Evolutionary conservation across 2,797 vertebrate species (phyloP), one percentile per base, ranked within the genome.

Genomic region (Syngnathus rostellatus): DNA sequence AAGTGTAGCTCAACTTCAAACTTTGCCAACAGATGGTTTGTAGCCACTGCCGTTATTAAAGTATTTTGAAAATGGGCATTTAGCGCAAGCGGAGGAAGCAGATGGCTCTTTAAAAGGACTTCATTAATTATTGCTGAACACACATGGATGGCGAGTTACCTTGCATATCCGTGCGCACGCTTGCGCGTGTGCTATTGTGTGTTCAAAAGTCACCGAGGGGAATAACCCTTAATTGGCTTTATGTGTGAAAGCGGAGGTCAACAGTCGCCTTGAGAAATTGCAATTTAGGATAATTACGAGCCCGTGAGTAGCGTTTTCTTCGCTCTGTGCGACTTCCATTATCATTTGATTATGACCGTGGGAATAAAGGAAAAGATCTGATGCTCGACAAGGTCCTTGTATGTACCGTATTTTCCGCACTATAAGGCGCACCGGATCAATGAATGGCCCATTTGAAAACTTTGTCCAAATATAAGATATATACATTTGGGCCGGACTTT

Each of bases 41-140:
- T 86, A 87, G 83, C 84, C 54, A 81, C 71, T 77, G 76, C 78
- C 71, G 71, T 84, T 88, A 81, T 89, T 90, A 90, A 89, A 92
- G 86, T 88, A 88, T 90, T 90, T 91, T 90, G 90, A 51, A 91
- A 91, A 90, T 77, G 65, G 88, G 81, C 85, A 69, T 90, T 92
- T 90, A 90, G 83, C 69, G 78, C 83, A 83, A 86, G 87, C 86
- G 81, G 79, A 83, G 73, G 79, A 85, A 91, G 84, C 90, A 92
- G 91, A 91, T 91, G 90, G 90, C 84, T 84, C 76, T 83, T 88
- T 88, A 90, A 92, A 92, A 88, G 85, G 87, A 89, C 86, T 81
- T 87, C 81, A 91, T 92, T 91, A 88, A 91, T 92, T 90, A 85
- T 84, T 87, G 78, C 85, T 86, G 85, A 88, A 84, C 81, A 85